phyloP scores from a whole-genome alignment of 2,888 invertebrate species.

The Choristoneura rosaceana region DNA sequence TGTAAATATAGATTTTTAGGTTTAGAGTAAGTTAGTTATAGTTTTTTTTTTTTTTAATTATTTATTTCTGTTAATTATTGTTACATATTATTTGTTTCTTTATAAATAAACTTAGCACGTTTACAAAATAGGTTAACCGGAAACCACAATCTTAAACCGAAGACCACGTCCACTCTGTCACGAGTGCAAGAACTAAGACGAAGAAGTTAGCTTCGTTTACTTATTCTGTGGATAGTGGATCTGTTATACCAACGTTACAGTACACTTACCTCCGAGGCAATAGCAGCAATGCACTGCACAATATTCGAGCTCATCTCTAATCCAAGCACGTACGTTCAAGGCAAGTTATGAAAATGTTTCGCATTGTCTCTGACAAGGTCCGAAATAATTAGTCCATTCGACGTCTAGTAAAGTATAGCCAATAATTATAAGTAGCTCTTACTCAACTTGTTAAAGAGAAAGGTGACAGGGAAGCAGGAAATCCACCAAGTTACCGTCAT shows the following conservation, averaged over 20 bases:
- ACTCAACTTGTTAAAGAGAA: conserved; percentile 7
- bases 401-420: background rate
- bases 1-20: no score
- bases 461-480: conserved; percentile 16
- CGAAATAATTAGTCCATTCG: conserved; percentile 2
- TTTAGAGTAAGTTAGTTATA: no score
- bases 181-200: no score
- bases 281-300: background rate
- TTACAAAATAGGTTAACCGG: no score
- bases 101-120: no score
- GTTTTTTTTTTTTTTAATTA: no score
- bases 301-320: conserved; percentile 8
- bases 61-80: no score
- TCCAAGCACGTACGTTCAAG: conserved; percentile 6
- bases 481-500: background rate
- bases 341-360: conserved; percentile 16
- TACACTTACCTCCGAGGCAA: background rate
- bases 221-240: background rate
- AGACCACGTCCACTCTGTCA: no score
- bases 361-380: conserved; percentile 11
- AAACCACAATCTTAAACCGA: no score
- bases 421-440: background rate
- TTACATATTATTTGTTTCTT: no score
- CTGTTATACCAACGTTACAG: background rate
- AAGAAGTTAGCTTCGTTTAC: no score